Conservation (phyloP, 2,113 vertebrate species). For the Salvelinus namaycush region DNA sequence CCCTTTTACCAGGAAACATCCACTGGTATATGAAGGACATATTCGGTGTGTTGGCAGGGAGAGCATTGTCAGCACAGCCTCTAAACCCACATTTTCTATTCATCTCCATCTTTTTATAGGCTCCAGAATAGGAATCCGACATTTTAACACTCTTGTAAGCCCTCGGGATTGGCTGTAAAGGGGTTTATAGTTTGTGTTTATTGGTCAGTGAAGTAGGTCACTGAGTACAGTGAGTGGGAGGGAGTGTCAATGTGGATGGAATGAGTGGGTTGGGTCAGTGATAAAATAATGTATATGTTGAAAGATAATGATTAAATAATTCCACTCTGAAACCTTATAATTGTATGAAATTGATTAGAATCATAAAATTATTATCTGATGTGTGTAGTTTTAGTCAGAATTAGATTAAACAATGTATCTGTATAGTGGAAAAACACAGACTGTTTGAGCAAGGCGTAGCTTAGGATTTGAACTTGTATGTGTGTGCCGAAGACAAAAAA, state of each 20-base stretch:
- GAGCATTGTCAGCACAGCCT: background rate
- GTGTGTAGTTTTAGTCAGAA: no score
- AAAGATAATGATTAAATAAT: no score
- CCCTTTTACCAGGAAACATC: background rate
- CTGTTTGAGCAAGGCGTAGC: no score
- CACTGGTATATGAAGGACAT: background rate
- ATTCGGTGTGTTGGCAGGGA: background rate
- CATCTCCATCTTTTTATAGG: background rate
- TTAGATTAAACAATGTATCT: no score
- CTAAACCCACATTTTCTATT: background rate
- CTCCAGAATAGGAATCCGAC: constrained; percentile 30
- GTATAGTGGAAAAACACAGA: no score
- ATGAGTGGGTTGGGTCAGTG: constrained; percentile 1
- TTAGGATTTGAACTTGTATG: no score
- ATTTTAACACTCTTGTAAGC: constrained; percentile 26
- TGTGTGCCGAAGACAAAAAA: no score
- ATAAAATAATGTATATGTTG: no score
- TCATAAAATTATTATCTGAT: no score
- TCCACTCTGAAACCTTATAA: no score
- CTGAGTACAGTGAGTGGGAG: background rate
- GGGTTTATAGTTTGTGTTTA: constrained; percentile 23
- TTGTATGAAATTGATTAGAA: no score
- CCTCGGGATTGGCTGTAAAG: background rate
- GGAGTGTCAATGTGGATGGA: background rate
- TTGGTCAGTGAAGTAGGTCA: constrained; percentile 2